Evolutionary conservation across 2,797 vertebrate genomes (phyloP).

Genomic region (Falco columbarius): DNA sequence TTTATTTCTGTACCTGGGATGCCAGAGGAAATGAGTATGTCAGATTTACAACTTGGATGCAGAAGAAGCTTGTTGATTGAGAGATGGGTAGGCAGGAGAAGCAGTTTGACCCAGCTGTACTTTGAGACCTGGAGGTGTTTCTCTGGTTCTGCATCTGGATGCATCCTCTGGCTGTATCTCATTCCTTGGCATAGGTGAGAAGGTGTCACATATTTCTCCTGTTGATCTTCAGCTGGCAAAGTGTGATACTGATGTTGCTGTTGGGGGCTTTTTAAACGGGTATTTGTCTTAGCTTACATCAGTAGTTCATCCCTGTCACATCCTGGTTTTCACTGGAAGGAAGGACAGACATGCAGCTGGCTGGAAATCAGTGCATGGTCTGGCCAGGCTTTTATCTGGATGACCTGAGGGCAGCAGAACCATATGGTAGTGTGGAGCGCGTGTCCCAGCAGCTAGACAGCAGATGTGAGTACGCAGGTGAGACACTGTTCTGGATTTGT

Average conservation of each 20-base stretch:
- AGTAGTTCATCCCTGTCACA: background rate
- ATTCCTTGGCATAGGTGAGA: background rate
- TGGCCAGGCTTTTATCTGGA: background rate
- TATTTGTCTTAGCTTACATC: background rate
- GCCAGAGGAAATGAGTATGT: background rate
- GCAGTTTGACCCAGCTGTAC: fast-evolving
- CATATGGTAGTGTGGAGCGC: background rate
- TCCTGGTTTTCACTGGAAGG: background rate
- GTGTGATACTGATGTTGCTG: background rate
- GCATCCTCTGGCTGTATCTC: background rate
- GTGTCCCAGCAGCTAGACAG: background rate
- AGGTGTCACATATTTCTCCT: background rate
- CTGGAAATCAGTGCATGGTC: background rate
- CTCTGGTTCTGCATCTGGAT: background rate
- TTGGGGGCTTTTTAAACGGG: fast-evolving
- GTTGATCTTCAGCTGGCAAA: background rate
- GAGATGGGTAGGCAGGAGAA: background rate
- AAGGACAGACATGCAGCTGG: background rate
- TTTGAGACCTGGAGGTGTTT: background rate
- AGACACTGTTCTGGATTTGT: background rate
- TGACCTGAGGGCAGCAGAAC: background rate
- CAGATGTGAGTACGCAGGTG: background rate
- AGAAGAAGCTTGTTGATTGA: background rate
- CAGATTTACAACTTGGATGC: background rate
- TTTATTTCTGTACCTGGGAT: background rate